Base-by-base conservation (phyloP, 2,113 vertebrate genomes). In the Hipposideros armiger region DNA sequence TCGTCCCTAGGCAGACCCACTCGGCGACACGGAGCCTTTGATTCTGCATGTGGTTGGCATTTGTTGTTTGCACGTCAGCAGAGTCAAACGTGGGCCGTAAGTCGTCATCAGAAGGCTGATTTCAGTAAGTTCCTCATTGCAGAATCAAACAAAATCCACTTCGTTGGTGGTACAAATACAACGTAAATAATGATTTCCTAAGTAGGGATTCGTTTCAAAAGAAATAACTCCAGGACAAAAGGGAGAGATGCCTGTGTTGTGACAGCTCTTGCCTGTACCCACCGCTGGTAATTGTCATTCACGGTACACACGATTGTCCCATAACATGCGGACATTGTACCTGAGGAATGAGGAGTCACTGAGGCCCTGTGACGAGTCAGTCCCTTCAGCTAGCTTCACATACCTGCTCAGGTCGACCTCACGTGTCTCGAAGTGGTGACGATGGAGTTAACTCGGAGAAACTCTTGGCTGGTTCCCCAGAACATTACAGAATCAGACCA, bases 41-140 rank as follows among this genome's bases (percentile, higher is more conserved):
- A 5, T 15, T 26, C 20, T 14, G 1, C 3, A 0, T 14, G 7
- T 22, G 0, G 0, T 7, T 8, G 40, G 19, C 7, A 0, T 40
- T 8, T 56, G 10, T 7, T 3, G 13, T 45, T 45, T 47, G 6
- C 6, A 6, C 13, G 7, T 32, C 7, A 3, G 0, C 1, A 3
- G 42, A 76, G 14, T 26, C 58, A n/a, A 7, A 20, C 54, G 11
- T 5, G 16, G 24, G 3, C 17, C 56, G 47, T 30, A 4, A 14
- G 5, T 26, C 8, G 11, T 47, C 50, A 11, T 47, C 52, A 26
- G 66, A 42, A 50, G 16, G 36, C 52, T 76, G 81, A 73, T 32
- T 54, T 32, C n/a, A 66, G 52, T 7, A 42, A 3, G 4, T 62
- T 78, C 19, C 52, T 15, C 4, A 3, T 47, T 81, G 36, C 36